Evolutionary conservation across 2,113 vertebrate species (phyloP), one percentile per base, ranked within the genome.

Genomic region (Toxotes jaculatrix): DNA sequence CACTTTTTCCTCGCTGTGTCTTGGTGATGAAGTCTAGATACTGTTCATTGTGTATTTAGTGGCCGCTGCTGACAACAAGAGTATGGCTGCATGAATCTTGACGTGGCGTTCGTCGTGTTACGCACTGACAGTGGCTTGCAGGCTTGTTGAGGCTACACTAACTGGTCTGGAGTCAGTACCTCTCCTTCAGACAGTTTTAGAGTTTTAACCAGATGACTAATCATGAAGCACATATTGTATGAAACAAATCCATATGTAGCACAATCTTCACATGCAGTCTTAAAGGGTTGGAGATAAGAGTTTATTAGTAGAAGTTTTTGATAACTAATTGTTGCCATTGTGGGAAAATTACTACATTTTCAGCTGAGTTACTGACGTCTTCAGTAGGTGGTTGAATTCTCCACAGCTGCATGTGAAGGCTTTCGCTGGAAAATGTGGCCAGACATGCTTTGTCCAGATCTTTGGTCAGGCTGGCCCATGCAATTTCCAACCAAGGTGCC

Each of bases 21-120:
- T 57, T 62, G 31, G n/a, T 75, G 63, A 81, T 62, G 67, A 81
- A 42, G 69, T 57, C 27, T 61, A 75, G 17, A 75, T 67, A 9
- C 43, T 4, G 47, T 63, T 86, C 68, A 51, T 70, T 71, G 79
- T 77, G 61, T n/a, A 34, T 85, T 86, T 84, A 21, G 13, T 38
- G 49, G 79, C 45, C 2, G 1, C 75, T 27, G 59, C 53, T 47
- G 55, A 38, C 11, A 21, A 42, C 49, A 49, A 3, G 49, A 31
- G 34, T 47, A 47, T 23, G 53, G 66, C 77, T 85, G 76, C 70
- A 70, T 78, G 75, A 43, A 65, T 57, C 47, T 17, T 7, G 34
- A 67, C 51, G 70, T 77, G 64, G 59, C 71, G 40, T 83, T 69
- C 43, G n/a, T 47, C 34, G 34, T 23, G 34, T 78, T 78, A 34